Evolutionary conservation across 2,888 invertebrate genomes (phyloP).

Genomic region (Dusona sp.): DNA sequence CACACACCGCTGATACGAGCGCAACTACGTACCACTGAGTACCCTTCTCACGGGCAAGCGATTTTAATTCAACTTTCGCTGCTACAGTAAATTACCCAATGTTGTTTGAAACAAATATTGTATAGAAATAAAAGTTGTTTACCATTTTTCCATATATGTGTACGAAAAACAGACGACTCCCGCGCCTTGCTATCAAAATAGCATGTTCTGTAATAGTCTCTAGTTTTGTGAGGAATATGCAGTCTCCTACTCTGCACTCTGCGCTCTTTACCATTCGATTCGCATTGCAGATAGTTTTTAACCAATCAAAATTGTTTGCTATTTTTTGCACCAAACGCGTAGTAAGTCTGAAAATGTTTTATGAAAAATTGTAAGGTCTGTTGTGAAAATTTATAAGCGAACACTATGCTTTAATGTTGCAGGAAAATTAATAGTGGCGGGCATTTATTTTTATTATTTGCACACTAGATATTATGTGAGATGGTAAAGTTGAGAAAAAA

Average conservation of each 20-base stretch:
- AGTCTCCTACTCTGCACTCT: background rate
- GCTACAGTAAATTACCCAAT: background rate
- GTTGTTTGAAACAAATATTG: background rate
- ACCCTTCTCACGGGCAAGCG: too few species aligned
- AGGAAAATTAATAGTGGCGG: background rate
- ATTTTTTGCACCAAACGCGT: background rate
- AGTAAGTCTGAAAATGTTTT: background rate
- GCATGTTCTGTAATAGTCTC: background rate
- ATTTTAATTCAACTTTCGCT: background rate
- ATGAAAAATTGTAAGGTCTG: background rate
- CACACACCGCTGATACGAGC: too few species aligned
- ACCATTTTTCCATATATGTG: background rate
- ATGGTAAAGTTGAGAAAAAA: background rate
- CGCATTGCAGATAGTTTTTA: background rate
- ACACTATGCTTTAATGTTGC: background rate
- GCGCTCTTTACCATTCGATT: background rate
- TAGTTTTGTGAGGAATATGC: background rate
- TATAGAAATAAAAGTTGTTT: background rate
- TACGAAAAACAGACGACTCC: background rate
- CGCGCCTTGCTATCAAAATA: background rate
- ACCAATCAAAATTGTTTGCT: background rate
- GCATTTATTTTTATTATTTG: background rate
- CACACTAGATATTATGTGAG: background rate
- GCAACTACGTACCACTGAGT: too few species aligned
- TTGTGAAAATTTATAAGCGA: background rate